phyloP scores from a whole-genome alignment of 1,140 invertebrate species.

The Conus betulinus region DNA sequence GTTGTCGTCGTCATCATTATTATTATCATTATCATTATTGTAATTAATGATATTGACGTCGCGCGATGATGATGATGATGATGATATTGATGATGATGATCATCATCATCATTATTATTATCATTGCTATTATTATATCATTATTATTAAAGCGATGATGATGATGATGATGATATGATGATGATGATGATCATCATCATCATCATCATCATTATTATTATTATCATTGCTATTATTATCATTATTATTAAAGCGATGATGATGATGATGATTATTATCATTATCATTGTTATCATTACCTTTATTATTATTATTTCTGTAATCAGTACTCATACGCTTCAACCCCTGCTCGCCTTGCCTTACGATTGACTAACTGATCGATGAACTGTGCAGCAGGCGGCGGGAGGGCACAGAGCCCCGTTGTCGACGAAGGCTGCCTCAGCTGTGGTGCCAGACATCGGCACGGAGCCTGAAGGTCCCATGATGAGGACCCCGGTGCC shows the following conservation, averaged over 20 bases:
- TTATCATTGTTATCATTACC: no score
- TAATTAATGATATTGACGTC: background rate
- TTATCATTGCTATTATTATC: background rate
- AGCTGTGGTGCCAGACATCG: background rate
- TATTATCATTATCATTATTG: background rate
- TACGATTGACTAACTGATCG: background rate
- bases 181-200: no score
- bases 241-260: no score
- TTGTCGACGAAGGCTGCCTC: background rate
- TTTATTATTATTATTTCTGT: background rate
- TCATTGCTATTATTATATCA: no score
- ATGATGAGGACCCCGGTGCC: conserved; percentile 82
- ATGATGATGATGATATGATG: no score
- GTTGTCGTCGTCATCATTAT: background rate
- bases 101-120: no score
- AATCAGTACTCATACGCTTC: background rate
- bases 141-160: no score
- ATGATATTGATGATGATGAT: no score
- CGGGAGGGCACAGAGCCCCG: background rate
- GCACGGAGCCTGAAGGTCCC: conserved; percentile 82
- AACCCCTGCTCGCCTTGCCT: background rate
- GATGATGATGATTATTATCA: no score
- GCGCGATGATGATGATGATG: no score
- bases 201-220: background rate
- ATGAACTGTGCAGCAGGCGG: background rate